These are phyloP conservation scores for Acholoe squamosa DNA, from an alignment of 2,888 invertebrate species.

Conservation along the genomic window DNA sequence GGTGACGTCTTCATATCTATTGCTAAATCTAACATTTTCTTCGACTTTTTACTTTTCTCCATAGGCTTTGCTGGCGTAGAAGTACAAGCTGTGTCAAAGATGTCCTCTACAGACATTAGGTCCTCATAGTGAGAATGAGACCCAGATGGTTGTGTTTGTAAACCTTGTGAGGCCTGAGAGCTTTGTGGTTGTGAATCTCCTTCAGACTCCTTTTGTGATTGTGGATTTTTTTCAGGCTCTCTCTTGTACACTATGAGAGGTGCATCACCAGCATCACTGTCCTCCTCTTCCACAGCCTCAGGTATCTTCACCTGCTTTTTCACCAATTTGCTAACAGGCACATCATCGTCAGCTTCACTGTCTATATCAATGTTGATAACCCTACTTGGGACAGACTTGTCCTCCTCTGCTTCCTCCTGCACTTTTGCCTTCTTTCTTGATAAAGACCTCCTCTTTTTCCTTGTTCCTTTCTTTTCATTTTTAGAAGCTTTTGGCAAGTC, in stretches of 20 bases:
- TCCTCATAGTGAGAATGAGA: background rate
- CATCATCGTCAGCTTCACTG: conserved; percentile 61
- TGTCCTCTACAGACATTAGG: conserved; percentile 11
- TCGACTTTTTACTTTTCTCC: background rate
- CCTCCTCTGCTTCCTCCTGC: background rate
- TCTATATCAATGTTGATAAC: conserved; percentile 58
- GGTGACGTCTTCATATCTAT: conserved; percentile 55
- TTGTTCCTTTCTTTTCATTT: background rate
- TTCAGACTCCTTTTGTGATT: background rate
- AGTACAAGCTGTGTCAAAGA: conserved; percentile 22
- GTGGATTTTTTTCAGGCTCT: background rate
- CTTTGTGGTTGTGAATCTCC: background rate
- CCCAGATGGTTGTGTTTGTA: background rate
- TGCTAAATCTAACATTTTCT: background rate
- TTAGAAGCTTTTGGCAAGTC: background rate
- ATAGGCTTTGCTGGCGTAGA: conserved; percentile 42
- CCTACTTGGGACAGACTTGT: background rate
- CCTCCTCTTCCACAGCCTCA: background rate
- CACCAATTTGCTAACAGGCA: conserved; percentile 18
- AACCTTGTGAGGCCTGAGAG: too few relatives aligned
- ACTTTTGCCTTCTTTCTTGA: background rate
- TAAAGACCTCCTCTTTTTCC: background rate
- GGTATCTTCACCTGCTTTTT: background rate
- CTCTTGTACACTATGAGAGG: background rate
- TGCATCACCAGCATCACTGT: conserved; percentile 12